Evolutionary conservation across 2,888 invertebrate species (phyloP), one percentile per base, ranked within the genome.

Genomic region (Agrilus cyanescens): DNA sequence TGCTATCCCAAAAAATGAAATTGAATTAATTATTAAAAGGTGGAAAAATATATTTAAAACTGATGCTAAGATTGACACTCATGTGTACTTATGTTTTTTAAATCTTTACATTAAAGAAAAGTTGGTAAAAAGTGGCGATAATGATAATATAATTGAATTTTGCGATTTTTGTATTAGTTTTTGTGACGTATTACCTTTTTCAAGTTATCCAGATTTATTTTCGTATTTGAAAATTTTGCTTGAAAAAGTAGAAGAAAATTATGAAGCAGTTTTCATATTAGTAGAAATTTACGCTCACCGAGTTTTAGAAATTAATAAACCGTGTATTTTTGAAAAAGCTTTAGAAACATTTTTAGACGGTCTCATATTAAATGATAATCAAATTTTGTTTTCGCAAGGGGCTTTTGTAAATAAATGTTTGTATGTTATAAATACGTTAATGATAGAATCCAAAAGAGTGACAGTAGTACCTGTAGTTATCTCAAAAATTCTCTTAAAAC

Each of bases 401-500:
- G 10, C 12, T 32, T 14, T 40, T 12, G 3, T 40, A 16, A 10
- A 14, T 40, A 37, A 36, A 33, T 13, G 25, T 16, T 4, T 15
- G 8, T 13, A 25, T 14, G 25, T 47, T 4, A 13, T 37, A 15
- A 32, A 34, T 16, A 7, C 6, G 33, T 42, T 47, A 38, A 33
- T 47, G 12, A 43, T 44, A 29, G 46, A 47, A 13, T 40, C 38
- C 12, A 33, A 40, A 36, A 12, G 32, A 25, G 46, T 20, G 12
- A 46, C 49, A 20, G 40, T 38, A 37, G 36, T 47, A 31, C 45
- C 45, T 25, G 44, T 40, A 31, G 45, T 36, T 40, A 38, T 53
- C 32, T 37, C 49, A 18, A 36, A 32, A 31, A 37, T 43, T 39
- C 18, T 52, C 32, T 32, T 43, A 30, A 37, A 37, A 13, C 37